Conservation (phyloP, 1,140 invertebrate species). For the Drosophila orosa region DNA sequence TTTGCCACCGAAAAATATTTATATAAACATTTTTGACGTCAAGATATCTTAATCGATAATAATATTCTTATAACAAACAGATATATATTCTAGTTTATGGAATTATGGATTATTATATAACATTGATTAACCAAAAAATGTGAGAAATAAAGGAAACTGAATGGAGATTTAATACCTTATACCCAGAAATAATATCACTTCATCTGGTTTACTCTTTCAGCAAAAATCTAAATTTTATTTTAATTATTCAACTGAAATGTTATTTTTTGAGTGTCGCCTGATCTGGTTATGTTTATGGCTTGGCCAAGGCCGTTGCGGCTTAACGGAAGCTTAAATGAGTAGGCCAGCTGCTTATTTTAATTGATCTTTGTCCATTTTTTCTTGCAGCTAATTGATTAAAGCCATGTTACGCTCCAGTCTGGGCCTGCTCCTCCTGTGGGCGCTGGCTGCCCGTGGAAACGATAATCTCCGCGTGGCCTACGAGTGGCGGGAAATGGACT, state of each 20-base stretch:
- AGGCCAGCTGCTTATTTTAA: conserved; percentile 13
- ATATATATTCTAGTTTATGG: background rate
- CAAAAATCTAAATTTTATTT: too few species aligned
- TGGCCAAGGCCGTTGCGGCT: conserved; percentile 29
- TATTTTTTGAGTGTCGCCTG: conserved; percentile 1
- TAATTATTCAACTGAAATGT: background rate
- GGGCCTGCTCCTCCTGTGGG: conserved; percentile 46
- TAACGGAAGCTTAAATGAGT: conserved; percentile 41
- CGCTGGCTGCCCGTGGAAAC: conserved; percentile 78
- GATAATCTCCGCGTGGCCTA: conserved; percentile 88
- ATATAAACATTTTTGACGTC: background rate
- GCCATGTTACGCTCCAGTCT: conserved; percentile 25
- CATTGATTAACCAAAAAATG: background rate
- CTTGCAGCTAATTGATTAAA: conserved; percentile 44
- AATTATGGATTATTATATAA: background rate
- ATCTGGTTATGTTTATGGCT: conserved; percentile 39
- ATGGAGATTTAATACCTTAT: background rate
- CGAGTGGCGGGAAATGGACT: conserved; percentile 90
- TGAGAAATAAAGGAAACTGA: too few species aligned
- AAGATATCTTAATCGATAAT: background rate
- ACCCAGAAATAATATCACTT: too few species aligned
- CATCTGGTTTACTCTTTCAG: too few species aligned
- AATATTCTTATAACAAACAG: background rate
- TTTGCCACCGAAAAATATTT: background rate
- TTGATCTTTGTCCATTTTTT: conserved; percentile 29